Evolutionary conservation across 2,888 invertebrate genomes (phyloP).

Genomic region (Coelinius sp.): DNA sequence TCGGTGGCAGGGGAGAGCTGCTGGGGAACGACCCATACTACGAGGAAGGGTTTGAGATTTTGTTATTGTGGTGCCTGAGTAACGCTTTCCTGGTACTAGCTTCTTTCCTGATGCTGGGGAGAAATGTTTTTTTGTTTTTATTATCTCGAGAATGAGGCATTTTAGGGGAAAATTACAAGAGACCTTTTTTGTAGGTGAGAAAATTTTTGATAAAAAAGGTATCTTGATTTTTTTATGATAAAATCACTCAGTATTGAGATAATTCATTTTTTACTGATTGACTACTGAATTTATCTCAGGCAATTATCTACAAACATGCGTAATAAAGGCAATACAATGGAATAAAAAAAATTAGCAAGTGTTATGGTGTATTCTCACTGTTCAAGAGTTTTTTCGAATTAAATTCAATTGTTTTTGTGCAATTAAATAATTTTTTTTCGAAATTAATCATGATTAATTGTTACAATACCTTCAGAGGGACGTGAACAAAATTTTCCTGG

Average conservation of each 20-base stretch:
- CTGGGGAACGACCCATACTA: conserved; percentile 80
- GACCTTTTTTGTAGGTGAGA: too few relatives aligned
- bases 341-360: conserved; percentile 27
- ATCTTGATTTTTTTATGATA: too few relatives aligned
- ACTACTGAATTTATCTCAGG: not conserved
- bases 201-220: too few relatives aligned
- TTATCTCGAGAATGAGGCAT: too few relatives aligned
- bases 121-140: too few relatives aligned
- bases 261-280: too few relatives aligned
- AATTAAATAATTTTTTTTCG: not conserved
- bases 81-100: conserved; percentile 81
- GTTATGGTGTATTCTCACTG: conserved; percentile 8
- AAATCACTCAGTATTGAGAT: too few relatives aligned
- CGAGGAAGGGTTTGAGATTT: conserved; percentile 90
- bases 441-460: not conserved
- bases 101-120: conserved; percentile 84
- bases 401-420: conserved; percentile 7
- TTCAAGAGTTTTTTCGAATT: not conserved
- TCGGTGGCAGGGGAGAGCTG: conserved; percentile 74
- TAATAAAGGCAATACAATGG: conserved; percentile 55
- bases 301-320: conserved; percentile 57
- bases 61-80: conserved; percentile 78
- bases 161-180: not conserved
- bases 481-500: conserved; percentile 58
- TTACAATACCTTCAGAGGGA: conserved; percentile 63